These are phyloP conservation scores for Lineus longissimus DNA, from an alignment of 1,140 invertebrate species.

Conservation along the genomic window DNA sequence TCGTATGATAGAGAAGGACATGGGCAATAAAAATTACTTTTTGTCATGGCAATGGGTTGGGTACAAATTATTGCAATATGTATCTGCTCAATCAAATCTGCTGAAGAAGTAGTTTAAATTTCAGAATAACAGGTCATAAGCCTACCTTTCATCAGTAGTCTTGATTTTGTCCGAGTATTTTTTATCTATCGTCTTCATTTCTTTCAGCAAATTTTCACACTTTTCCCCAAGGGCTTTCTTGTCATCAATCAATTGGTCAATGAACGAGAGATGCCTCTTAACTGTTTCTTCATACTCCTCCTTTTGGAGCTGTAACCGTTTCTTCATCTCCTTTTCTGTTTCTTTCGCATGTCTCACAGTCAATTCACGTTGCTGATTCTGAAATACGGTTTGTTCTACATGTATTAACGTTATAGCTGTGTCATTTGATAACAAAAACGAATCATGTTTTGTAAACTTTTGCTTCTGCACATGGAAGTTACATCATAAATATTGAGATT, in stretches of 20 bases:
- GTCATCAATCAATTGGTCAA: slow-evolving; percentile 56
- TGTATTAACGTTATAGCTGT: background rate
- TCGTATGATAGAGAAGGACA: too few species aligned
- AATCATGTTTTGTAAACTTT: too few species aligned
- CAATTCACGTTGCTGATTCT: slow-evolving; percentile 54
- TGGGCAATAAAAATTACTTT: too few species aligned
- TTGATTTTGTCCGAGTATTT: slow-evolving; percentile 51
- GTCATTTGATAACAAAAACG: too few species aligned
- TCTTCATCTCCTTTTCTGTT: slow-evolving; percentile 52
- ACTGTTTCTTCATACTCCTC: slow-evolving; percentile 54
- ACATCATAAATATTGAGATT: too few species aligned
- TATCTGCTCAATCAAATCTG: too few species aligned
- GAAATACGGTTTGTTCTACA: slow-evolving; percentile 4
- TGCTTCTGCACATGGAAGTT: too few species aligned
- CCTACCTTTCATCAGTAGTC: slow-evolving; percentile 44
- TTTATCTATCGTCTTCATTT: slow-evolving; percentile 49
- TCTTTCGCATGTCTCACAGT: slow-evolving; percentile 53
- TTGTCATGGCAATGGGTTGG: too few species aligned
- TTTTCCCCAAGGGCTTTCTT: slow-evolving; percentile 51
- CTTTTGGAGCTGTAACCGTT: slow-evolving; percentile 47
- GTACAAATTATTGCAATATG: too few species aligned
- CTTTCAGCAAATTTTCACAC: slow-evolving; percentile 51
- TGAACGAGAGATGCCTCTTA: slow-evolving; percentile 53
- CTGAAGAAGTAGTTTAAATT: too few species aligned
- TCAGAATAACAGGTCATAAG: background rate